Base-by-base conservation (phyloP, 1,140 invertebrate genomes). In the Procambarus virginalis region DNA sequence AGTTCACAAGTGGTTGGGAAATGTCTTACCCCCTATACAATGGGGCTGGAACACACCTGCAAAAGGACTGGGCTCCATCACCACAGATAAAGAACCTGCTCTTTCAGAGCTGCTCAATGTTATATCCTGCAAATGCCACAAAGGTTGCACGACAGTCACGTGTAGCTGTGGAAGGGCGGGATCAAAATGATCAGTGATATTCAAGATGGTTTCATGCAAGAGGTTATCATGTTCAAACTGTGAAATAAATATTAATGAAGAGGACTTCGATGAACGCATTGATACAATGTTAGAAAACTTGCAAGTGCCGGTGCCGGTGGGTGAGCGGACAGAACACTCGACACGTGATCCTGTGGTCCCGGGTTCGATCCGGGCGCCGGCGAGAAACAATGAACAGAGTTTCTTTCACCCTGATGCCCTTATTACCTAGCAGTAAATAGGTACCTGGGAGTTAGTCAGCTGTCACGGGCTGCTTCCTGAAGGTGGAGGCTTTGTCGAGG, bases 121-220 rank as follows among this genome's bases (percentile, higher is more conserved):
- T 86, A 78, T 78, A 78, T 77, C 75, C 73, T 86, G 73, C 84
- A 86, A 79, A 86, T 86, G 84, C 51, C 76, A 58, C 2, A 86
- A 78, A 77, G 73, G 76, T 55, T 86, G 73, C 75, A 77, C 51
- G 22, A 78, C 84, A 60, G 75, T n/a, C 84, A 78, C 73, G 3
- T 86, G 84, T 34, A 86, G 76, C 46, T 86, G 84, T 45, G 78
- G 84, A 78, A 86, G 34, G 84, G 84, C 55, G 60, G 84, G 84
- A 60, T 86, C 78, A 64, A 55, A 86, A 86, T 86, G 73, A 20
- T 86, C 84, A 58, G 73, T 86, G 51, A 86, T 86, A 78, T 86
- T 34, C 34, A 34, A 34, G 34, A 34, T 34, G 34, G 75, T 58
- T 58, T 77, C 84, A 60, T 86, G 75, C 48, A 86, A 86, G 84